Evolutionary conservation across 1,140 invertebrate species (phyloP), one percentile per base, ranked within the genome.

Genomic region (Aricia agestis): DNA sequence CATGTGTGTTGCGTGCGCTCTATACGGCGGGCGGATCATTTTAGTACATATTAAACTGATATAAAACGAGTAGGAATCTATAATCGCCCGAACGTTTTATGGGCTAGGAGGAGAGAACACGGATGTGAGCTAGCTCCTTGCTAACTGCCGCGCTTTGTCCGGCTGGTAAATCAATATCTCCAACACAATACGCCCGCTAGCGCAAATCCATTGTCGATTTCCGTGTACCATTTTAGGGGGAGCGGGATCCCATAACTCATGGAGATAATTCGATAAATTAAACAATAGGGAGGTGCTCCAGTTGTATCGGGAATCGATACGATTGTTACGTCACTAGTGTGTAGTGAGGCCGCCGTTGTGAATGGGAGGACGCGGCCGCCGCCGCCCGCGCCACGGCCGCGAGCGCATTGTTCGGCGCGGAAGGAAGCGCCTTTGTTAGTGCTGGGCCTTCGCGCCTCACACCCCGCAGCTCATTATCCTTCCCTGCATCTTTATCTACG

Each of bases 381-480:
- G 87, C 88, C 88, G 86, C 85, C 87, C 84, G 82, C 74, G 78
- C 80, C 87, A 90, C 88, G 88, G 86, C 84, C 87, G 80, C 36
- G 36, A 36, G 36, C 73, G 82, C 84, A 90, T 90, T 90, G 87
- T 90, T 87, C 72, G 66, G 74, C 77, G 86, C 82, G 87, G 87
- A 90, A 89, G 87, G 87, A 90, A 90, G 85, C 80, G 74, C 72
- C 80, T 86, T 84, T 86, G 83, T 83, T 83, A 78, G 75, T 69
- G 76, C 70, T 68, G 70, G 67, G 69, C 68, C 61, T 52, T 72
- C 72, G 76, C 75, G 11, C 45, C 45, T 13, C 45, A 10, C 45
- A 52, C 45, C 45, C 45, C 13, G 10, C 45, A 15, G 1, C 9
- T 52, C 45, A 52, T 52, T 36, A 52, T 52, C 45, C 11, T 52